These are phyloP conservation scores for Leptinotarsa juncta DNA, from an alignment of 2,888 invertebrate genomes.

Conservation along the genomic window DNA sequence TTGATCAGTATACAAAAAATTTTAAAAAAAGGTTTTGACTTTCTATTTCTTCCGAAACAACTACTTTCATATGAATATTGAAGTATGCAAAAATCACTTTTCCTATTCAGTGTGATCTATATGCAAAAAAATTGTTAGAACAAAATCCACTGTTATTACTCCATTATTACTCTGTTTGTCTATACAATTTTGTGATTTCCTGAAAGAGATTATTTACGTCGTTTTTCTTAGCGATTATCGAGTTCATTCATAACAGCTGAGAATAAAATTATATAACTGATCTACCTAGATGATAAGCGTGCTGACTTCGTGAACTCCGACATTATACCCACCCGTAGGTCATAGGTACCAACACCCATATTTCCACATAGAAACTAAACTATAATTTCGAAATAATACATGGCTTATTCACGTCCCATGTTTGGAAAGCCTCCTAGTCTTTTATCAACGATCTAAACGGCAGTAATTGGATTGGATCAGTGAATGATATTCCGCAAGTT, in stretches of 20 bases:
- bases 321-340: slow-evolving; percentile 4
- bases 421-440: neutral
- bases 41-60: too few species aligned
- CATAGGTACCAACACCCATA: slow-evolving; percentile 21
- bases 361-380: slow-evolving; percentile 16
- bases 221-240: neutral
- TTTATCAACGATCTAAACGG: slow-evolving; percentile 2
- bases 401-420: slow-evolving; percentile 10
- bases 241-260: neutral
- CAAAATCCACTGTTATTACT: too few species aligned
- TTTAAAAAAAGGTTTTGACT: too few species aligned
- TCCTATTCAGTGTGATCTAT: too few species aligned
- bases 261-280: neutral
- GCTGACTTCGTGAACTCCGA: neutral
- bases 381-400: slow-evolving; percentile 8
- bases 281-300: slow-evolving; percentile 5
- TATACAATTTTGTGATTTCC: too few species aligned
- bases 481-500: neutral
- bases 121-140: too few species aligned
- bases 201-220: too few species aligned
- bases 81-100: too few species aligned
- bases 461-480: neutral
- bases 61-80: too few species aligned
- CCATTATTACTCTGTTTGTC: too few species aligned
- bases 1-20: too few species aligned